Base-by-base conservation (phyloP, 2,113 vertebrate species). In the Montifringilla adamsi region DNA sequence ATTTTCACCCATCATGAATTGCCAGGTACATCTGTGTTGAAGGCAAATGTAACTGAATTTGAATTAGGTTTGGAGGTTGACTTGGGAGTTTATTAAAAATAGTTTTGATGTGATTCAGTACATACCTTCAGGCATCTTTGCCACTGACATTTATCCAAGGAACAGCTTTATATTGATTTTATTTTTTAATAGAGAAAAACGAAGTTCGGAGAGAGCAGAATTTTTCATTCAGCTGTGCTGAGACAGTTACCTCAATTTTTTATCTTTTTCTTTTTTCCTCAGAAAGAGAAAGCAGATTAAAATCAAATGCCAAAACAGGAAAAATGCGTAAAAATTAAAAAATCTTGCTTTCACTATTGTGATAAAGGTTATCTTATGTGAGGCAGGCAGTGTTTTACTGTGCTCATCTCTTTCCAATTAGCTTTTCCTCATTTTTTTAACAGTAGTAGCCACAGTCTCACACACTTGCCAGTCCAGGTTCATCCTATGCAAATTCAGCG, bases 71-170 rank as follows among this genome's bases (percentile, higher is more conserved):
- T 80, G 21, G 39, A 77, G 56, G 74, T 92, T 94, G 30, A 87
- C 49, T 79, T 75, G 15, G 30, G 35, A 92, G 24, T 62, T 50
- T 67, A 66, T 93, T 97, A 94, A 96, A 91, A 94, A 64, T 80
- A 74, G 6, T 27, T 91, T 89, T 90, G 50, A 46, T 86, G 46
- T 96, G 44, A 92, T 84, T 92, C 86, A 72, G 52, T 89, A n/a
- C 13, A 59, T 60, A 74, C n/a, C 46, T 88, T 81, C 11, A 78
- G 78, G 66, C 50, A 88, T 13, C 59, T 95, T 91, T 95, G 20
- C 66, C 58, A 69, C 27, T 93, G 87, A 69, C 33, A 67, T 95
- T 96, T 41, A 84, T 74, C 67, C 80, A 82, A 52, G 33, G 14
- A 69, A 66, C 7, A 69, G 62, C 30, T 82, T 86, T 87, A 75